Base-by-base conservation (phyloP, 2,113 vertebrate species). In the Atractosteus spatula region DNA sequence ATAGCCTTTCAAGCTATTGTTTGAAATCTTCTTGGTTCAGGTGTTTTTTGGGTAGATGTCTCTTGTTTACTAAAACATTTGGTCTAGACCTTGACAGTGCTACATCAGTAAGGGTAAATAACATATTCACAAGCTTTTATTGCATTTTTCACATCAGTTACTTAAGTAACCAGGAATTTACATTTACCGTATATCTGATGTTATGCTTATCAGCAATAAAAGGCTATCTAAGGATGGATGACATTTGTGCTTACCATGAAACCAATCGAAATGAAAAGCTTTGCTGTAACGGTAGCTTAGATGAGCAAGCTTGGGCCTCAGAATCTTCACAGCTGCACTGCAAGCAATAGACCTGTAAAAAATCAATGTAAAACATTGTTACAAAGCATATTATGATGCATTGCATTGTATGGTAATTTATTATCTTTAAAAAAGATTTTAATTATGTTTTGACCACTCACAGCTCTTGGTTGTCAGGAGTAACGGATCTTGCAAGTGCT, bases 241-340 rank as follows among this genome's bases (percentile, higher is more conserved):
- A 14, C 62, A 68, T 7, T 76, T 70, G 10, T 85, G 90, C 90
- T 76, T 83, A 96, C 96, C 87, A 55, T 84, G 84, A 66, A 92
- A 96, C 79, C 69, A 79, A 74, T 86, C 87, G 1, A 89, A 0
- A 29, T 2, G 82, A 2, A 86, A 0, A 4, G 83, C 89, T 80
- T 90, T 94, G 88, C 93, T 97, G 62, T 89, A 92, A 54, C 77
- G 81, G 59, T 83, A 88, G 77, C 80, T 89, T 69, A 93, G 73
- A 17, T 73, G 83, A 59, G 91, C 92, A 76, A 90, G 0, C 76
- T 83, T 92, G 47, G 84, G 87, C 2, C 83, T 78, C 73, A 97
- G 78, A 72, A 94, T 81, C 81, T 94, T 95, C 29, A 93, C 72
- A 55, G 94, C 95, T 0, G 95, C 69, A 47, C 84, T 94, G 77